phyloP scores from a whole-genome alignment of 2,888 invertebrate genomes.

The Marasmarcha lunaedactyla region DNA sequence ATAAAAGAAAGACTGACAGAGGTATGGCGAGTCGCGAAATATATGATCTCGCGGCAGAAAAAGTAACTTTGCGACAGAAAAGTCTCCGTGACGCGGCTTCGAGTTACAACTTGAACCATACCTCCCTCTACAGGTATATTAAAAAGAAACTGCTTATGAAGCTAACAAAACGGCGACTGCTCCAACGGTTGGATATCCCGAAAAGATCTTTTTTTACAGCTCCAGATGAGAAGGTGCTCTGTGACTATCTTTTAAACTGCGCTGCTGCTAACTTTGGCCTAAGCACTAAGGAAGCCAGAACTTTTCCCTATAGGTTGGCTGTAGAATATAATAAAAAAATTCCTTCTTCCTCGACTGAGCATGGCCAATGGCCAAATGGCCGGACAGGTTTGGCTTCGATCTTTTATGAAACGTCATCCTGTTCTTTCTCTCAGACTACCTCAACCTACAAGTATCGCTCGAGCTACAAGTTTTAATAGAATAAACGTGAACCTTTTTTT shows the following conservation, averaged over 20 bases:
- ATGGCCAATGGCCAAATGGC: constrained; percentile 5
- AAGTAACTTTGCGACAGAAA: constrained; percentile 11
- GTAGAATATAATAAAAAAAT: constrained; percentile 11
- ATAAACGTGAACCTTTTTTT: constrained; percentile 9
- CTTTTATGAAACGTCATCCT: constrained; percentile 13
- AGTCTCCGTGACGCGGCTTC: constrained; percentile 11
- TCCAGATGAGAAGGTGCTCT: constrained; percentile 9
- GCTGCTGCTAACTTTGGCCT: constrained; percentile 11
- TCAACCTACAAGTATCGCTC: constrained; percentile 14
- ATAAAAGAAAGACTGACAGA: constrained; percentile 1
- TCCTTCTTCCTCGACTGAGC: constrained; percentile 9
- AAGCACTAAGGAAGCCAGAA: constrained; percentile 9
- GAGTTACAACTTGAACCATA: constrained; percentile 12
- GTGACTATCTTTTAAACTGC: constrained; percentile 10
- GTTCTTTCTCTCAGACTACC: constrained; percentile 11
- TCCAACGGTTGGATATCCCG: constrained; percentile 12
- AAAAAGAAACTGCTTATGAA: constrained; percentile 13
- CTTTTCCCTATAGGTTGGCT: constrained; percentile 6
- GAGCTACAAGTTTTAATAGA: constrained; percentile 14
- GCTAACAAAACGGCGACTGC: constrained; percentile 4
- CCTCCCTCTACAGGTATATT: constrained; percentile 12
- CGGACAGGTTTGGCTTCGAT: constrained; percentile 10
- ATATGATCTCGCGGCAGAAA: constrained; percentile 7
- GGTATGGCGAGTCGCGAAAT: constrained; percentile 2
- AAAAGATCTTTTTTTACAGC: constrained; percentile 11